Conservation (phyloP, 2,888 invertebrate genomes). For the Noctua fimbriata region DNA sequence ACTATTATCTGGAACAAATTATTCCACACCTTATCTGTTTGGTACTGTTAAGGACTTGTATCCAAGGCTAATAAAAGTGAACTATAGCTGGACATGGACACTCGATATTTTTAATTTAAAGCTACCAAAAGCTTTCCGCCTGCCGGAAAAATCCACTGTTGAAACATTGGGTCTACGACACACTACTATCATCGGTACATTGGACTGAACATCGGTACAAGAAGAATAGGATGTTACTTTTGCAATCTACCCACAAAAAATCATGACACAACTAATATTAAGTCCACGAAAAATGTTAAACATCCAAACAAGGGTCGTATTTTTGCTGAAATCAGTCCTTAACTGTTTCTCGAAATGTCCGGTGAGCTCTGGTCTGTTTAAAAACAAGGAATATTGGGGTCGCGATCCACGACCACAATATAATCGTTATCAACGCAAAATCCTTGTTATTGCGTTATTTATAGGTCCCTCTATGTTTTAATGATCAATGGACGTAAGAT, state of each 20-base stretch:
- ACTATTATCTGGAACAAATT: conserved; percentile 48
- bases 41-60: conserved; percentile 27
- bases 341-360: conserved; percentile 32
- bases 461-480: conserved; percentile 38
- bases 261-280: background rate
- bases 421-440: conserved; percentile 42
- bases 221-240: background rate
- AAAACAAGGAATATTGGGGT: conserved; percentile 44
- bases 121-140: background rate
- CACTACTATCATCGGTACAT: background rate
- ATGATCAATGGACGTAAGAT: conserved; percentile 38
- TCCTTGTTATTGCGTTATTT: conserved; percentile 46
- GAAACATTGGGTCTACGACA: background rate
- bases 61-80: conserved; percentile 13
- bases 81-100: conserved; percentile 18
- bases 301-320: background rate
- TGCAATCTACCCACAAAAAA: background rate
- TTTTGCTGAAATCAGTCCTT: background rate
- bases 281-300: background rate
- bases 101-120: background rate
- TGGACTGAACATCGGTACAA: background rate
- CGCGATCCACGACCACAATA: conserved; percentile 18
- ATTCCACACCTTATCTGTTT: conserved; percentile 46
- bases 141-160: background rate
- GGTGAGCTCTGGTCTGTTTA: background rate